Evolutionary conservation across 2,888 invertebrate genomes (phyloP).

Genomic region (Chromoteleia sp.): DNA sequence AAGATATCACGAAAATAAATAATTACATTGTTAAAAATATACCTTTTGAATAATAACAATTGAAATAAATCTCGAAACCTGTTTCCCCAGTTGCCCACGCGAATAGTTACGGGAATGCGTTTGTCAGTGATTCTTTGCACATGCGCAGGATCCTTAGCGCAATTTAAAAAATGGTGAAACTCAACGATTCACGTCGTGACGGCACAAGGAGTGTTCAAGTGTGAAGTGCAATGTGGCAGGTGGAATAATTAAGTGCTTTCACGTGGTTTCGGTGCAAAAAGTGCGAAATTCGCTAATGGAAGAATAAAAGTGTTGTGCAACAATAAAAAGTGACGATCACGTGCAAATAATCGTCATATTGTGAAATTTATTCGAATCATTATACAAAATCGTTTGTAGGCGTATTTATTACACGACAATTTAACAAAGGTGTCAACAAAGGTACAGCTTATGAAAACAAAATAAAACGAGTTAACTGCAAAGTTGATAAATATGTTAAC

Average conservation of each 20-base stretch:
- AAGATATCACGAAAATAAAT: no score
- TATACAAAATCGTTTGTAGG: not conserved
- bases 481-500: no score
- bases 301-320: not conserved
- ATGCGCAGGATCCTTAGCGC: conserved; percentile 30
- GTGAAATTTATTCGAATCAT: not conserved
- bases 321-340: not conserved
- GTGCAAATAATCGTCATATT: conserved; percentile 3
- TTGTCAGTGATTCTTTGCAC: conserved; percentile 10
- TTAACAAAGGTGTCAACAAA: not conserved
- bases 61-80: no score
- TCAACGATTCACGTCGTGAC: conserved; percentile 28
- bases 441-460: not conserved
- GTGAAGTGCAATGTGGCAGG: conserved; percentile 24
- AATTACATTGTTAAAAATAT: no score
- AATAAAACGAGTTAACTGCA: conserved; percentile 3
- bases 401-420: not conserved
- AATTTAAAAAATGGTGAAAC: conserved; percentile 44
- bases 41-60: no score
- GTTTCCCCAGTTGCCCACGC: not conserved
- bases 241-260: conserved; percentile 33
- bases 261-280: conserved; percentile 11
- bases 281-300: not conserved
- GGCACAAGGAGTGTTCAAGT: conserved; percentile 15
- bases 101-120: conserved; percentile 1